Evolutionary conservation across 1,140 invertebrate species (phyloP).

Genomic region (Bombus superbus): DNA sequence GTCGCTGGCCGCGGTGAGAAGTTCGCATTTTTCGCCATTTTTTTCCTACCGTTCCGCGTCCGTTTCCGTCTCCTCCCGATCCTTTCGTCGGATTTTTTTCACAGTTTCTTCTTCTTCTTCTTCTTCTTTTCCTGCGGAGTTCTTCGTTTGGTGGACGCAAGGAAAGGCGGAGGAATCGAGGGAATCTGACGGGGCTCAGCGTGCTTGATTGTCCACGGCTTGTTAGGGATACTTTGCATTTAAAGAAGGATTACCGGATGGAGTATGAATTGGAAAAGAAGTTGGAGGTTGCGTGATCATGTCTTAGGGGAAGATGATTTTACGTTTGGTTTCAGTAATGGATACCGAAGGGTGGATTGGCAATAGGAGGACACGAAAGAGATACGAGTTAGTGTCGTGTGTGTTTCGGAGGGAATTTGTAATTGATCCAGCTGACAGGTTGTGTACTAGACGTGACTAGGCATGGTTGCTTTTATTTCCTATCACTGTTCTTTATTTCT

Average conservation of each 20-base stretch:
- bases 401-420: no score
- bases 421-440: no score
- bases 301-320: neutral
- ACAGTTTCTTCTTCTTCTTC: no score
- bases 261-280: neutral
- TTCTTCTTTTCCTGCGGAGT: no score
- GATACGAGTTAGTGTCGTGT: no score
- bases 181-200: neutral
- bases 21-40: slow-evolving; percentile 82
- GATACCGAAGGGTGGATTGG: neutral
- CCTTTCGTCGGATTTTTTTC: slow-evolving; percentile 60
- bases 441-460: no score
- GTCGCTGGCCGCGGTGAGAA: slow-evolving; percentile 81
- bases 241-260: neutral
- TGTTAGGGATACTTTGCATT: neutral
- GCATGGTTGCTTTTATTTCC: no score
- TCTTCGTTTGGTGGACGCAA: neutral
- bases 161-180: neutral
- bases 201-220: neutral
- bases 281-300: neutral
- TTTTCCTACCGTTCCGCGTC: slow-evolving; percentile 67
- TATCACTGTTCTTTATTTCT: no score
- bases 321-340: neutral
- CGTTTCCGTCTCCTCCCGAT: neutral
- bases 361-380: neutral